Conservation (phyloP, 2,113 vertebrate genomes). For the Nothoprocta pentlandii region DNA sequence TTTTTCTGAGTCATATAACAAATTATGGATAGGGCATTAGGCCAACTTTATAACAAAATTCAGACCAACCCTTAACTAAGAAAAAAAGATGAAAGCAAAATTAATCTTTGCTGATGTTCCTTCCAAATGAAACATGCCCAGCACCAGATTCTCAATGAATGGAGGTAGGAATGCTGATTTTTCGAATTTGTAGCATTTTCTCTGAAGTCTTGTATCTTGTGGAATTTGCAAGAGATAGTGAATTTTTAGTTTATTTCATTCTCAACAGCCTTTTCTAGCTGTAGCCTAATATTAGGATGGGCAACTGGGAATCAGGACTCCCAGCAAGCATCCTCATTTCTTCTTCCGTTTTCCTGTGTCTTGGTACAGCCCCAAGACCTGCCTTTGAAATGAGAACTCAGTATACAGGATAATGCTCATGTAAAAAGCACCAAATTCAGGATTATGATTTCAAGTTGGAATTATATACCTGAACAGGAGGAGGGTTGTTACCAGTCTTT, state of each 20-base stretch:
- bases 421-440: neutral
- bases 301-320: neutral
- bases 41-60: neutral
- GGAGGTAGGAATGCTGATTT: neutral
- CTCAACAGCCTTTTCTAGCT: neutral
- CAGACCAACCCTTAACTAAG: neutral
- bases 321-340: neutral
- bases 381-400: neutral
- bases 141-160: neutral
- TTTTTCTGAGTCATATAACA: neutral
- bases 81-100: neutral
- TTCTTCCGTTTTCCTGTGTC: neutral
- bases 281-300: neutral
- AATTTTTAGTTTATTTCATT: neutral
- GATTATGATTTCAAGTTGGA: neutral
- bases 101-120: neutral
- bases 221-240: neutral
- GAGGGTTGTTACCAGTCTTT: neutral
- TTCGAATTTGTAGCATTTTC: neutral
- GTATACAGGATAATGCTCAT: neutral
- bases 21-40: neutral
- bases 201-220: neutral
- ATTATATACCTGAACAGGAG: neutral
- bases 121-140: neutral
- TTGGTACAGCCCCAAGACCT: neutral